phyloP scores from a whole-genome alignment of 1,140 invertebrate genomes.

The Drosophila repletoides region DNA sequence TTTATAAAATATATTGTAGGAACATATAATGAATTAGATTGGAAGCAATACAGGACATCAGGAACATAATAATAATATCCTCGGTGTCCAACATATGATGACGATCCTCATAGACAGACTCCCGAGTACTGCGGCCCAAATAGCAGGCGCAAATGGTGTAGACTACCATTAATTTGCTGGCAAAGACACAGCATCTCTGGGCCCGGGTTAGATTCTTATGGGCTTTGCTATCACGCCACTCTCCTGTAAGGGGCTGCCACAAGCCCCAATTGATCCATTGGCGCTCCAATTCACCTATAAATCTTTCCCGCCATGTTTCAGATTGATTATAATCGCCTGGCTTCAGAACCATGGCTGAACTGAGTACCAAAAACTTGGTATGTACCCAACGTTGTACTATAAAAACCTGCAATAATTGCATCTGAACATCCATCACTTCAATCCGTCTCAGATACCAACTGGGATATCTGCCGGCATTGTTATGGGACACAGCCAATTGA shows the following conservation, averaged over 20 bases:
- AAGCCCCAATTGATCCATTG: constrained; percentile 48
- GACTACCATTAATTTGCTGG: constrained; percentile 17
- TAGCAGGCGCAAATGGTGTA: not conserved
- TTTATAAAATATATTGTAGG: too few relatives aligned
- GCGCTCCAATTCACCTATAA: constrained; percentile 10
- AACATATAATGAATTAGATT: constrained; percentile 18
- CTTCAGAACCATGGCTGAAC: constrained; percentile 12
- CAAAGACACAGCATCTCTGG: constrained; percentile 37
- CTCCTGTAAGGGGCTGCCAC: constrained; percentile 45
- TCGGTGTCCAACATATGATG: not conserved
- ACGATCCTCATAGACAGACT: constrained; percentile 20
- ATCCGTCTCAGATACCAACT: constrained; percentile 43
- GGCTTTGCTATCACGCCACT: constrained; percentile 28
- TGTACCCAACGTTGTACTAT: constrained; percentile 29
- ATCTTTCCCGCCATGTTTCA: constrained; percentile 10
- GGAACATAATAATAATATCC: not conserved
- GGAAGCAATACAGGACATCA: not conserved
- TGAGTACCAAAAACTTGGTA: not conserved
- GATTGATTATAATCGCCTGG: not conserved
- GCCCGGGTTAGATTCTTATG: constrained; percentile 26
- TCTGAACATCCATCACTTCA: constrained; percentile 42
- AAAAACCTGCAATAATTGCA: constrained; percentile 36
- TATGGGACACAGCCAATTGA: constrained; percentile 27
- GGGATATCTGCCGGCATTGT: constrained; percentile 48
- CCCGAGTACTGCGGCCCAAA: not conserved